phyloP scores from a whole-genome alignment of 2,888 invertebrate genomes.

The Anthophora plumipes region DNA sequence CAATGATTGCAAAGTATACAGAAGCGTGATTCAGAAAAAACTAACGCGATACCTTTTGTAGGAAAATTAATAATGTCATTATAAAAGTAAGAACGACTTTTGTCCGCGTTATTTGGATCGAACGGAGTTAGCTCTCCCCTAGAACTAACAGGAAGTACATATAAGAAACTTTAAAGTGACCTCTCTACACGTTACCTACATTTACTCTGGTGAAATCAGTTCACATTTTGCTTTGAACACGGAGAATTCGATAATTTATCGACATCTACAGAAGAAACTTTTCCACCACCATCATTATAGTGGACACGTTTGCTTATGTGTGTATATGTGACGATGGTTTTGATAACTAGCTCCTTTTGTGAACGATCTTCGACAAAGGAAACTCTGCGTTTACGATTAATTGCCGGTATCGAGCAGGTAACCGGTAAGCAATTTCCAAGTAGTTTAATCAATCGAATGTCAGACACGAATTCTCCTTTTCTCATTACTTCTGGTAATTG shows the following conservation, averaged over 20 bases:
- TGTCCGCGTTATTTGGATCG: background rate
- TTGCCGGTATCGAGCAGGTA: constrained; percentile 4
- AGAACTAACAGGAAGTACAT: constrained; percentile 23
- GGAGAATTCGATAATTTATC: constrained; percentile 24
- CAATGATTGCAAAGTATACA: constrained; percentile 24
- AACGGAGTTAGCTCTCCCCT: constrained; percentile 58
- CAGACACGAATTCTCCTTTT: background rate
- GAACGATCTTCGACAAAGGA: background rate
- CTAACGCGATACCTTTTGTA: background rate
- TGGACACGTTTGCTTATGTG: background rate
- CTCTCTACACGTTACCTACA: constrained; percentile 10
- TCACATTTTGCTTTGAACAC: background rate
- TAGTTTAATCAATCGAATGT: background rate
- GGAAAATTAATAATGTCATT: constrained; percentile 9
- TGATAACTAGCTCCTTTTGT: constrained; percentile 6
- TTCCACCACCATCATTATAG: constrained; percentile 4
- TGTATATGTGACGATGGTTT: background rate
- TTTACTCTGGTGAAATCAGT: constrained; percentile 1
- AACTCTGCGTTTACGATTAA: constrained; percentile 35
- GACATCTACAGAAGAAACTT: background rate
- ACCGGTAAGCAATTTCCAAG: constrained; percentile 25
- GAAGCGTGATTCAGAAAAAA: constrained; percentile 37
- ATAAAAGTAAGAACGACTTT: background rate
- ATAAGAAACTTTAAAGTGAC: background rate
- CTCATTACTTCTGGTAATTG: background rate